phyloP scores from a whole-genome alignment of 2,113 vertebrate genomes.

The Sturnira hondurensis region DNA sequence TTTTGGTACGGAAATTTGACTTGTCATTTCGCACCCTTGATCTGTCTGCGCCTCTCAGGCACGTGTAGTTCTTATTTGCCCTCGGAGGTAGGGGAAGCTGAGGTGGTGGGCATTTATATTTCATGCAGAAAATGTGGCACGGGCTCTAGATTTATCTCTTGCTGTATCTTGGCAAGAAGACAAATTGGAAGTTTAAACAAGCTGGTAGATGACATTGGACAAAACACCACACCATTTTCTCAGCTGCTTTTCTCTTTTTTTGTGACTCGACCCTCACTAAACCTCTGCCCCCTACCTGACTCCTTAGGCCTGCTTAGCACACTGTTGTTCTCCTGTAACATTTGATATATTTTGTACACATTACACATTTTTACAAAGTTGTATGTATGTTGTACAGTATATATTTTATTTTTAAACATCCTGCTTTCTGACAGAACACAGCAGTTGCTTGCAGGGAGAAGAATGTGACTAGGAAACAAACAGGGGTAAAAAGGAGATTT shows the following conservation, averaged over 20 bases:
- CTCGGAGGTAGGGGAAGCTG: not conserved
- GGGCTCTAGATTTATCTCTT: constrained; percentile 3
- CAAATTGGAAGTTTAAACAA: constrained; percentile 23
- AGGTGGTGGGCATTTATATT: not conserved
- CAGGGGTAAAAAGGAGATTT: not conserved
- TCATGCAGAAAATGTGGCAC: not conserved
- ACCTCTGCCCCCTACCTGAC: not conserved
- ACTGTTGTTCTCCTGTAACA: not conserved
- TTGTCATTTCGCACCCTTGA: not conserved
- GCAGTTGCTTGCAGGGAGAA: not conserved
- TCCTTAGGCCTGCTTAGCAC: not conserved
- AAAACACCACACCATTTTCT: not conserved
- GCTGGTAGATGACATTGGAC: constrained; percentile 3
- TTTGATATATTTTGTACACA: not conserved
- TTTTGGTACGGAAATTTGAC: not conserved
- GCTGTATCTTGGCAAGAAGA: constrained; percentile 10
- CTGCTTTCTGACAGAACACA: not conserved
- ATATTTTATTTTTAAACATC: too few species aligned
- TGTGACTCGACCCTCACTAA: not conserved
- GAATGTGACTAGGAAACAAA: not conserved
- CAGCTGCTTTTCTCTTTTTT: not conserved
- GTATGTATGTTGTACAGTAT: not conserved
- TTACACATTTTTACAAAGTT: not conserved
- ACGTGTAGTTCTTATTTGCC: not conserved
- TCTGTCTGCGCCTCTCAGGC: not conserved